Conservation (phyloP, 1,140 invertebrate species). For the Pararge aegeria region DNA sequence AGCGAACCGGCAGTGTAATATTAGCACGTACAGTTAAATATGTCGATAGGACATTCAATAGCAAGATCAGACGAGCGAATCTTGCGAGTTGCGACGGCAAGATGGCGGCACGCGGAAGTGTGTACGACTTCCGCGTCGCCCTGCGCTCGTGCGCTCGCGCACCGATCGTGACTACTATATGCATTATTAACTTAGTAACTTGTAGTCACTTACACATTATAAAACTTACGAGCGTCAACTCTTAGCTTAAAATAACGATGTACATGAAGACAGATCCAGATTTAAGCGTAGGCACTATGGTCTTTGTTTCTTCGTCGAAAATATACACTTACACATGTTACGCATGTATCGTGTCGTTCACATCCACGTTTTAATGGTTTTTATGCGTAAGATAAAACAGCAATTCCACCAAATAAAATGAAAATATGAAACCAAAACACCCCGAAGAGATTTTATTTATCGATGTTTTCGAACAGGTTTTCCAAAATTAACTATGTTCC, state of each 20-base stretch:
- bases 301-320: too few relatives aligned
- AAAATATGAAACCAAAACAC: too few relatives aligned
- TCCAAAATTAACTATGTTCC: too few relatives aligned
- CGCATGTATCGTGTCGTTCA: too few relatives aligned
- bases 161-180: slow-evolving; percentile 60
- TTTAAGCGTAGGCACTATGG: too few relatives aligned
- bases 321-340: too few relatives aligned
- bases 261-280: too few relatives aligned
- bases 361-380: too few relatives aligned
- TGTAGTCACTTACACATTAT: slow-evolving; percentile 38
- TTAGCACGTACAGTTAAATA: slow-evolving; percentile 35
- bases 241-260: neutral
- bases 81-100: slow-evolving; percentile 67
- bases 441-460: too few relatives aligned
- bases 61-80: slow-evolving; percentile 54
- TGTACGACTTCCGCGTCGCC: slow-evolving; percentile 73
- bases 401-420: too few relatives aligned
- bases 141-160: slow-evolving; percentile 57
- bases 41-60: slow-evolving; percentile 40
- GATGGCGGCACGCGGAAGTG: slow-evolving; percentile 76
- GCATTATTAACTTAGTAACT: slow-evolving; percentile 57
- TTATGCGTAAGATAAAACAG: too few relatives aligned
- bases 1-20: slow-evolving; percentile 22
- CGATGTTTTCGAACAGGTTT: too few relatives aligned
- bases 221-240: neutral